Evolutionary conservation across 2,888 invertebrate species (phyloP).

Genomic region (Lasioglossum marginatum): DNA sequence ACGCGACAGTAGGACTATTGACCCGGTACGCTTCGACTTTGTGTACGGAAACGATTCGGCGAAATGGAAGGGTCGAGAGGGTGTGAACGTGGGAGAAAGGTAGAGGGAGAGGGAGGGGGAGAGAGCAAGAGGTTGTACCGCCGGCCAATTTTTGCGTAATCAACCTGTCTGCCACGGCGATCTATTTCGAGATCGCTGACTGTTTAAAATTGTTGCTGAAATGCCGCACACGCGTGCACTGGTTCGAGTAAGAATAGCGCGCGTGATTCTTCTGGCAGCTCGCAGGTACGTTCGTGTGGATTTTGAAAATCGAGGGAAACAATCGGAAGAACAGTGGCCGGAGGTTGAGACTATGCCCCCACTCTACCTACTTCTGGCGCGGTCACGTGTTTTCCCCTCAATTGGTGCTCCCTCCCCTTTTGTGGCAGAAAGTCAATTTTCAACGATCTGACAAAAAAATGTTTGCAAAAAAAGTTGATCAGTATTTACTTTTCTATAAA

Average conservation of each 20-base stretch:
- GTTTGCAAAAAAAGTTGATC: too few relatives aligned
- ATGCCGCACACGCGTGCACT: constrained; percentile 16
- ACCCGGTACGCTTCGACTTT: neutral
- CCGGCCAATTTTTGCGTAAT: constrained; percentile 62
- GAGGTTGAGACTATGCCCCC: too few relatives aligned
- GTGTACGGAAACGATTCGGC: constrained; percentile 18
- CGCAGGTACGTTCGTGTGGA: neutral
- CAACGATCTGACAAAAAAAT: too few relatives aligned
- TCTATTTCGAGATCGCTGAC: constrained; percentile 50
- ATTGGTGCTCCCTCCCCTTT: too few relatives aligned
- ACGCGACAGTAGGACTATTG: constrained; percentile 11
- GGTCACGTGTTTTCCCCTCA: too few relatives aligned
- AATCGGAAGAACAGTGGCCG: neutral
- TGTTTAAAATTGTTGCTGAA: constrained; percentile 18
- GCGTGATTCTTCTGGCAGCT: neutral
- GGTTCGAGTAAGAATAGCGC: constrained; percentile 17
- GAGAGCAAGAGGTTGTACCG: neutral
- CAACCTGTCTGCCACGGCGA: constrained; percentile 9
- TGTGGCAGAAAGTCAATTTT: too few relatives aligned
- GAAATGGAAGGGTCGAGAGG: neutral
- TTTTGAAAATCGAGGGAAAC: neutral
- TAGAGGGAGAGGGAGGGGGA: neutral
- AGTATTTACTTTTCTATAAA: too few relatives aligned
- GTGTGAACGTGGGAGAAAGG: neutral
- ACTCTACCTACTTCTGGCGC: too few relatives aligned